Conservation (phyloP, 2,113 vertebrate genomes). For the Cygnus buccinator region DNA sequence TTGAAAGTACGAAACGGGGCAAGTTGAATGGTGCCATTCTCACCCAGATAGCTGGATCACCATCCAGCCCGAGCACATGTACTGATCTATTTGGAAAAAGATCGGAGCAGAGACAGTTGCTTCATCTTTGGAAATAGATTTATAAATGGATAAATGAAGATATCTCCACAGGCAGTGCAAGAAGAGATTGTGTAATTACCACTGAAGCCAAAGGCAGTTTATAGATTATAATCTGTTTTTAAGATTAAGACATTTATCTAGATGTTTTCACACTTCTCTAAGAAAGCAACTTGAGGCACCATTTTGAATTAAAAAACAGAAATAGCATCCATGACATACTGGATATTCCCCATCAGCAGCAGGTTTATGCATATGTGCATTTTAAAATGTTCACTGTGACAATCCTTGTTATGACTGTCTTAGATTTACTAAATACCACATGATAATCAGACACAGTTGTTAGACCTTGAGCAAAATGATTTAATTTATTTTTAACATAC, state of each 20-base stretch:
- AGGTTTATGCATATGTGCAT: conserved; percentile 33
- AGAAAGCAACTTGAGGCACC: neutral
- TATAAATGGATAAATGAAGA: neutral
- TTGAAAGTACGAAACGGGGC: neutral
- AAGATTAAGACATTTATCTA: neutral
- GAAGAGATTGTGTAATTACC: neutral
- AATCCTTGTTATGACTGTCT: conserved; percentile 50
- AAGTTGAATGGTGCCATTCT: neutral
- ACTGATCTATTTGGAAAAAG: neutral
- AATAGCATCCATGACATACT: neutral
- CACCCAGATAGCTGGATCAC: neutral
- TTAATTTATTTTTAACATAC: conserved; percentile 65
- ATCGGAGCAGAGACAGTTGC: neutral
- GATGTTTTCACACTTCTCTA: neutral
- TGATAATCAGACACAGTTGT: conserved; percentile 64
- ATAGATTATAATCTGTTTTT: neutral
- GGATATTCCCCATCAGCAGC: conserved; percentile 15
- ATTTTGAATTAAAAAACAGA: neutral
- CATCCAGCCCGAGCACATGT: neutral
- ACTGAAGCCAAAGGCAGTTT: neutral
- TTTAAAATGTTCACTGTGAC: conserved; percentile 53
- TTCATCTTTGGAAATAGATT: neutral
- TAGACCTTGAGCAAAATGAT: conserved; percentile 66
- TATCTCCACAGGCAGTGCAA: neutral
- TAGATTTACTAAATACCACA: conserved; percentile 63